Evolutionary conservation across 2,797 vertebrate species (phyloP).

Genomic region (Podarcis siculus): DNA sequence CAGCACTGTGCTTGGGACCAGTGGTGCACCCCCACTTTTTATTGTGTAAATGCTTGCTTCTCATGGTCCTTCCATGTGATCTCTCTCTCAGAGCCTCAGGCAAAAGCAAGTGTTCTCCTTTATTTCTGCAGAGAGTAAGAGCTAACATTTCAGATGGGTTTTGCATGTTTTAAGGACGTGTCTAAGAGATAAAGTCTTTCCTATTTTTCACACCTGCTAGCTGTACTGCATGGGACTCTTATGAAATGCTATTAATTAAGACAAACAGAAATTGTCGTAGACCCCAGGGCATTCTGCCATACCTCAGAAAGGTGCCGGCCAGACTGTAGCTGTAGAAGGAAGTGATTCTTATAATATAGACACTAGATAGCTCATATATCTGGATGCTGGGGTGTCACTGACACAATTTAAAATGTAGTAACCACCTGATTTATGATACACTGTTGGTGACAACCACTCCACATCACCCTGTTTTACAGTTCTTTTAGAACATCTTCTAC

Average conservation of each 20-base stretch:
- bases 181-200: slow-evolving; percentile 1
- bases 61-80: neutral
- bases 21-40: neutral
- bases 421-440: slow-evolving; percentile 62
- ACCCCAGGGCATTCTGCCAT: slow-evolving; percentile 47
- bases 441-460: slow-evolving; percentile 53
- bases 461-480: slow-evolving; percentile 67
- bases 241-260: slow-evolving; percentile 42
- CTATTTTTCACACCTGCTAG: slow-evolving; percentile 41
- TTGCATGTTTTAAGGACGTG: neutral
- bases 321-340: slow-evolving; percentile 59
- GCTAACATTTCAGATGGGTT: neutral
- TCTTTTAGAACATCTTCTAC: slow-evolving; percentile 69
- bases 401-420: slow-evolving; percentile 62
- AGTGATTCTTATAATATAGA: slow-evolving; percentile 48
- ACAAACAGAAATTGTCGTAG: slow-evolving; percentile 59
- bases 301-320: slow-evolving; percentile 63
- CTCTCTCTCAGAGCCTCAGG: neutral
- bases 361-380: slow-evolving; percentile 62
- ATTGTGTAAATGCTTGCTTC: neutral
- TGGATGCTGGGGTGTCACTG: slow-evolving; percentile 67
- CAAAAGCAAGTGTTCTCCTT: neutral
- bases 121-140: neutral
- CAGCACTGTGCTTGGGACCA: neutral
- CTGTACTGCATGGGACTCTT: slow-evolving; percentile 37